phyloP scores from a whole-genome alignment of 2,888 invertebrate species.

The Carabus problematicus region DNA sequence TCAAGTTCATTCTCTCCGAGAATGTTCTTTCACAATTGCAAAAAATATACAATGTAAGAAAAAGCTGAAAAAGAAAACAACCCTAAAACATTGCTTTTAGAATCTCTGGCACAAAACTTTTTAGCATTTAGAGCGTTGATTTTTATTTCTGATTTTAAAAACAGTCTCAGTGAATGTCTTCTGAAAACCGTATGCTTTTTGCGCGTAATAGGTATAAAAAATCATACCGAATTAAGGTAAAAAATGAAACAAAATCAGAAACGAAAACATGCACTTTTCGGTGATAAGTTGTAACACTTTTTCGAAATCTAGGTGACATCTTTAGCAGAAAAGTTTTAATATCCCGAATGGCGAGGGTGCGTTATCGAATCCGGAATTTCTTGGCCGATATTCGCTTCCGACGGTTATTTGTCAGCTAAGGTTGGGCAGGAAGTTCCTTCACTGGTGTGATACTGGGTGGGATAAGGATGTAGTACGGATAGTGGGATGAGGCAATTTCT shows the following conservation, averaged over 20 bases:
- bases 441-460: neutral
- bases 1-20: neutral
- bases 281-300: constrained; percentile 5
- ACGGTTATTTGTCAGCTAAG: constrained; percentile 4
- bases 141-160: neutral
- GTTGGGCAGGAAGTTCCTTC: neutral
- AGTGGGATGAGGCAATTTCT: constrained; percentile 13
- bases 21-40: neutral
- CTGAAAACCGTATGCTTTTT: constrained; percentile 7
- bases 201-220: neutral
- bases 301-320: constrained; percentile 24
- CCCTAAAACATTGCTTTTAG: constrained; percentile 1
- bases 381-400: constrained; percentile 16
- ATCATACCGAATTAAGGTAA: neutral
- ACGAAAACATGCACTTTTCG: constrained; percentile 18
- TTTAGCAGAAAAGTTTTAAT: constrained; percentile 28
- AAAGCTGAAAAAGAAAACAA: neutral
- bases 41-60: neutral
- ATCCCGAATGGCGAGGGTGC: constrained; percentile 12
- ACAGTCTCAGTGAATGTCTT: constrained; percentile 12
- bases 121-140: neutral
- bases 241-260: constrained; percentile 19
- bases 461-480: neutral
- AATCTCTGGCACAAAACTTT: constrained; percentile 7
- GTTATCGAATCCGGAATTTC: constrained; percentile 12